Conservation (phyloP, 1,140 invertebrate species). For the Drosophila repleta region DNA sequence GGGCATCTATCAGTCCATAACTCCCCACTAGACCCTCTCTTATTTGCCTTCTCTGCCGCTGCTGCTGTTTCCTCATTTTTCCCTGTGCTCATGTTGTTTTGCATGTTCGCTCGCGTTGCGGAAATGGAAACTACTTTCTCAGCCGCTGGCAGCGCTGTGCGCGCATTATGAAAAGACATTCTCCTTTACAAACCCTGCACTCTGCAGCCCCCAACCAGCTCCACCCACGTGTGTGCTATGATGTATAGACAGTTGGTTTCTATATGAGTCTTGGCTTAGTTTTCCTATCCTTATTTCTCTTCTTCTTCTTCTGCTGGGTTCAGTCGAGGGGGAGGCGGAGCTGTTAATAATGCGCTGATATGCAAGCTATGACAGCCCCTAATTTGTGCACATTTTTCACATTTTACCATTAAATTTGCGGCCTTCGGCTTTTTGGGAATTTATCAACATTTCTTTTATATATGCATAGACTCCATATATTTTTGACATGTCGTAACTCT, state of each 20-base stretch:
- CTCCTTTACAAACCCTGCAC: constrained; percentile 10
- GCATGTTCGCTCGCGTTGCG: constrained; percentile 13
- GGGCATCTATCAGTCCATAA: not conserved
- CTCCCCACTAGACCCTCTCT: not conserved
- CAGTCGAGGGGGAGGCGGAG: not conserved
- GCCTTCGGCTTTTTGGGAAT: constrained; percentile 24
- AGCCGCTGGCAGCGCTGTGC: constrained; percentile 36
- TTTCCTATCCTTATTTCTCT: constrained; percentile 3
- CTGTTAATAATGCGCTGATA: constrained; percentile 50
- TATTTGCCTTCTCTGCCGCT: not conserved
- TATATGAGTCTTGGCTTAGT: constrained; percentile 36
- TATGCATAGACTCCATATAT: constrained; percentile 2
- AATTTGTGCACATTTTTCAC: constrained; percentile 53
- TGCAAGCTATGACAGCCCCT: constrained; percentile 46
- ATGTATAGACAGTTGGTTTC: constrained; percentile 57
- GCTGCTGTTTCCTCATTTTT: constrained; percentile 5
- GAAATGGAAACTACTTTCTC: constrained; percentile 71
- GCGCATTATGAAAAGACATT: constrained; percentile 60
- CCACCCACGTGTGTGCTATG: constrained; percentile 23
- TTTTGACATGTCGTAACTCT: constrained; percentile 5
- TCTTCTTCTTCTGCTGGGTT: constrained; percentile 20
- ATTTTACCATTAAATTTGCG: constrained; percentile 31
- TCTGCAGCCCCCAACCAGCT: not conserved
- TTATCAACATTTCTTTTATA: constrained; percentile 35
- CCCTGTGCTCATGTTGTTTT: constrained; percentile 4